Percentiles rank a stretch among this genome's conserved stretches.
Conservation (phyloP, 2,888 invertebrate genomes). For the Lacanobia oleracea region DNA sequence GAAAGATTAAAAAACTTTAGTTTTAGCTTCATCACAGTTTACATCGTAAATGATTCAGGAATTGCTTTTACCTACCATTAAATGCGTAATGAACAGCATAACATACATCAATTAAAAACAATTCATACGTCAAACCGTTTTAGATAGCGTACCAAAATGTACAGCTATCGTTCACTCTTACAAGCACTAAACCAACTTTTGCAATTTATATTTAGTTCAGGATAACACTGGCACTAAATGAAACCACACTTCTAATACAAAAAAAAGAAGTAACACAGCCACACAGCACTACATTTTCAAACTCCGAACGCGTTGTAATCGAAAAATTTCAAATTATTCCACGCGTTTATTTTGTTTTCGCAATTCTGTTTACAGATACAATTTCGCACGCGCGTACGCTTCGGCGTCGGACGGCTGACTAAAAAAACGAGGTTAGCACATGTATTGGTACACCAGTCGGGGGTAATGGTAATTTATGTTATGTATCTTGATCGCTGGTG, state of each 20-base stretch:
- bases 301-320: slow-evolving; percentile 11
- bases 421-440: slow-evolving; percentile 52
- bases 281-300: slow-evolving; percentile 19
- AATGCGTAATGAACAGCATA: slow-evolving; percentile 18
- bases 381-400: slow-evolving; percentile 38
- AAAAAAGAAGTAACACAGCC: background rate
- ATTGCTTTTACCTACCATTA: background rate
- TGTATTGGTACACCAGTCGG: slow-evolving; percentile 32
- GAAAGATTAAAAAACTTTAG: slow-evolving; percentile 41
- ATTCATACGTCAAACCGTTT: slow-evolving; percentile 4
- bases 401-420: slow-evolving; percentile 43
- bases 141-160: slow-evolving; percentile 12
- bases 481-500: slow-evolving; percentile 29
- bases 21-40: slow-evolving; percentile 32
- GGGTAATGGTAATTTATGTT: slow-evolving; percentile 38
- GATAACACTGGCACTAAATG: slow-evolving; percentile 28
- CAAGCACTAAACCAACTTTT: slow-evolving; percentile 21
- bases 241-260: slow-evolving; percentile 1
- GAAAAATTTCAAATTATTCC: background rate
- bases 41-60: background rate
- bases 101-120: slow-evolving; percentile 20
- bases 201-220: slow-evolving; percentile 7
- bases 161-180: slow-evolving; percentile 1
- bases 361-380: slow-evolving; percentile 38
- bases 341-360: slow-evolving; percentile 40